A percentile compares a stretch with the other conserved stretches of the same genome.
Conservation (phyloP, 2,888 invertebrate genomes). For the Xiphydria camelus region DNA sequence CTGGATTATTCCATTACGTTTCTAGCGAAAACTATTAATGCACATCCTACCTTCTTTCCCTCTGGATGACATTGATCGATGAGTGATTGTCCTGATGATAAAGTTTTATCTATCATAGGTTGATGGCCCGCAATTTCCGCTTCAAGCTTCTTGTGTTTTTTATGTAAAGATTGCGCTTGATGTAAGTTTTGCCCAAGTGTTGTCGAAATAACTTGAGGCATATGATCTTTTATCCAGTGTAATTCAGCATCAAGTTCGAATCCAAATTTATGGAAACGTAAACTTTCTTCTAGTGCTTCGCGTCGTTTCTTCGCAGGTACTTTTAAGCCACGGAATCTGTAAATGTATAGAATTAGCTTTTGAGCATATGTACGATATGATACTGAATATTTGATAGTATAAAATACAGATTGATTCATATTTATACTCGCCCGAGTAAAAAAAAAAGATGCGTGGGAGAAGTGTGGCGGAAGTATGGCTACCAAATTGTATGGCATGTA, state of each 20-base stretch:
- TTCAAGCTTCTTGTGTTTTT: constrained; percentile 92
- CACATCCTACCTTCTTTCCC: constrained; percentile 69
- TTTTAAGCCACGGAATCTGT: constrained; percentile 69
- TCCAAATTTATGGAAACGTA: constrained; percentile 87
- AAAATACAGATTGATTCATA: too few relatives aligned
- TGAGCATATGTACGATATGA: background rate
- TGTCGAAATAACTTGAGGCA: constrained; percentile 77
- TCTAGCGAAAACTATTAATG: too few relatives aligned
- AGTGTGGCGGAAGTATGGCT: too few relatives aligned
- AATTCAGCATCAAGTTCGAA: constrained; percentile 91
- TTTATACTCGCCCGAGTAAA: too few relatives aligned
- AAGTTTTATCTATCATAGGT: constrained; percentile 80
- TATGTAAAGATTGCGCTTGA: constrained; percentile 88
- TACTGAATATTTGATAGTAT: too few relatives aligned
- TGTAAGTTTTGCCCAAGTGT: constrained; percentile 82
- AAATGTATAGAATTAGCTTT: too few relatives aligned
- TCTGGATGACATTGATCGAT: constrained; percentile 81
- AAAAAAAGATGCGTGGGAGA: too few relatives aligned
- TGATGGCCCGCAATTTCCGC: constrained; percentile 87
- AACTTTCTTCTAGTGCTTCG: constrained; percentile 79
- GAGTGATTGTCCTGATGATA: constrained; percentile 77
- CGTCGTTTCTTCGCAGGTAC: constrained; percentile 74
- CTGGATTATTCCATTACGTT: too few relatives aligned
- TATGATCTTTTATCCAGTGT: constrained; percentile 93
- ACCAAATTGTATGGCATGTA: too few relatives aligned